Conservation (phyloP, 2,888 invertebrate genomes). For the Rapana venosa region DNA sequence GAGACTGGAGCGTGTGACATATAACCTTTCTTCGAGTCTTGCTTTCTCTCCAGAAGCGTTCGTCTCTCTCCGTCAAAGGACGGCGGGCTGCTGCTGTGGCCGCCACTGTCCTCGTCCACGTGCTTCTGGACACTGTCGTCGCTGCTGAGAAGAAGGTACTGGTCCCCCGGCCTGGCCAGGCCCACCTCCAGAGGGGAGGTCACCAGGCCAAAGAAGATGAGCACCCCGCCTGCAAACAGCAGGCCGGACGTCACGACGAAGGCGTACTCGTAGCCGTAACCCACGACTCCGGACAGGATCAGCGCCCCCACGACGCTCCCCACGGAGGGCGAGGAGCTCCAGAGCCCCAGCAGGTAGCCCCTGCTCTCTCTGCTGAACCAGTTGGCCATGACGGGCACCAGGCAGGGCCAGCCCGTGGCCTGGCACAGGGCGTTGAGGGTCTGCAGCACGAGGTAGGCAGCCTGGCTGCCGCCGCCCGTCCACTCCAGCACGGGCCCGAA, state of each 20-base stretch:
- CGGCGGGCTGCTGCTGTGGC: no score
- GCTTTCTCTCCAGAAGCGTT: neutral
- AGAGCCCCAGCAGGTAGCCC: slow-evolving; percentile 80
- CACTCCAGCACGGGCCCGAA: slow-evolving; percentile 80
- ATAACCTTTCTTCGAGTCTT: no score
- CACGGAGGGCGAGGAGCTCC: slow-evolving; percentile 80
- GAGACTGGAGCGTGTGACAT: neutral
- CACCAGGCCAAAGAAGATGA: slow-evolving; percentile 78
- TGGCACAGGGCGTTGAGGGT: slow-evolving; percentile 80
- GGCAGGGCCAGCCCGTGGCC: slow-evolving; percentile 80
- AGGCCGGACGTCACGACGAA: slow-evolving; percentile 78
- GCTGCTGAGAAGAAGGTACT: neutral
- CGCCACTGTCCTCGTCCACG: neutral
- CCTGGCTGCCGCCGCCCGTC: slow-evolving; percentile 77
- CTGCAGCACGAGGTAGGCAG: slow-evolving; percentile 78
- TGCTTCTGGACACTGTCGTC: neutral
- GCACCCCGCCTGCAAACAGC: slow-evolving; percentile 76
- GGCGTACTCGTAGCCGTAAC: slow-evolving; percentile 80
- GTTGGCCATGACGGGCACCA: slow-evolving; percentile 80
- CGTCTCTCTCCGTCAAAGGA: neutral
- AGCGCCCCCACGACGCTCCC: slow-evolving; percentile 80
- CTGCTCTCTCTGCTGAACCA: slow-evolving; percentile 80
- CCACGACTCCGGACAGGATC: slow-evolving; percentile 77
- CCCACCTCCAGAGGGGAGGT: slow-evolving; percentile 78
- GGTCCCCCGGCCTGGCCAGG: neutral